Conservation (phyloP, 2,113 vertebrate species). For the Calyptommatus sinebrachiatus region DNA sequence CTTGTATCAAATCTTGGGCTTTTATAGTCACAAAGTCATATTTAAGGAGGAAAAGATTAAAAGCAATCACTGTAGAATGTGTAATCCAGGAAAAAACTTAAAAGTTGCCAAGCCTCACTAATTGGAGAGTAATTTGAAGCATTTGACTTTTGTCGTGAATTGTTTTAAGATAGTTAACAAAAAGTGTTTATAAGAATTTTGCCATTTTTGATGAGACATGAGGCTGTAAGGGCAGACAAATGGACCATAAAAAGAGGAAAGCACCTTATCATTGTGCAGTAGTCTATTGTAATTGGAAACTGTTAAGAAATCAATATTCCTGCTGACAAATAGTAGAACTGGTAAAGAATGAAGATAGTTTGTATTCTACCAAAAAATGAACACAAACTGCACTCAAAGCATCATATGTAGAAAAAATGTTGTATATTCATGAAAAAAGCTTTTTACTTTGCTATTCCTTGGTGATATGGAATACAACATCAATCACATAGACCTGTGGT, state of each 20-base stretch:
- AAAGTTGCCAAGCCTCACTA: rapidly evolving
- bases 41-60: not conserved
- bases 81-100: constrained; percentile 1
- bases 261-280: not conserved
- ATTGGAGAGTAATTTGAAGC: not conserved
- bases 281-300: not conserved
- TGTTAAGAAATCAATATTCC: not conserved
- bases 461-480: constrained; percentile 9
- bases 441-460: constrained; percentile 18
- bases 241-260: not conserved
- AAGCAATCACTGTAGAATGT: not conserved
- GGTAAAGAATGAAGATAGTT: constrained; percentile 1
- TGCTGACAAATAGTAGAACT: not conserved
- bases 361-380: not conserved
- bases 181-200: not conserved
- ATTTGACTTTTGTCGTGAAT: no score
- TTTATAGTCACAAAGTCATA: not conserved
- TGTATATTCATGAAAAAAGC: constrained; percentile 22
- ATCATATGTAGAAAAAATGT: constrained; percentile 23
- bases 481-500: constrained; percentile 22
- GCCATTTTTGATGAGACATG: constrained; percentile 3
- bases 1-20: not conserved
- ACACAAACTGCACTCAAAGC: constrained; percentile 21
- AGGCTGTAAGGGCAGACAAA: not conserved
- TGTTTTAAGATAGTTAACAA: no score